Base-by-base conservation (phyloP, 2,888 invertebrate species). In the Zaprionus bogoriensis region DNA sequence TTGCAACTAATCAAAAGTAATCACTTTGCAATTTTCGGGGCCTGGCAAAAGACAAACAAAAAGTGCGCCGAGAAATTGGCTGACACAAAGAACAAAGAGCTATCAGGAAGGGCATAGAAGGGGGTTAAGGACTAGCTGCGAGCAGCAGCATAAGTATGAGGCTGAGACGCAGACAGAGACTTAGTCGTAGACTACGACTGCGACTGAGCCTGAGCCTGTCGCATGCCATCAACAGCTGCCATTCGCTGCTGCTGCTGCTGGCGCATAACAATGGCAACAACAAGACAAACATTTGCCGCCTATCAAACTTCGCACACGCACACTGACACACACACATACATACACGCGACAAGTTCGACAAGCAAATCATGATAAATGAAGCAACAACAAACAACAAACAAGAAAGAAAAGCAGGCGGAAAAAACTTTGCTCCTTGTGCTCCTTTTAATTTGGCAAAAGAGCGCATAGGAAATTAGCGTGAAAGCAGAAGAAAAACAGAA, bases 331-430 rank as follows among this genome's bases (percentile, higher is more conserved):
- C 60, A 55, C 32, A 60, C 51, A 38, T 44, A n/a, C 27, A 48
- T 36, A 41, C 39, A 44, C 28, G 32, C 39, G 63, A 64, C 60
- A 87, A 84, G 69, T 87, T 87, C 78, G 74, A 66, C 88, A 87
- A 87, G 87, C 88, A 83, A 87, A 87, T 87, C 82, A 83, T 83
- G 82, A 83, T 83, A 87, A 87, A 83, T 83, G 82, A 83, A 88
- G 67, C 82, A 68, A 83, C 87, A 87, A 69, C 82, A 74, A 83
- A 74, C 81, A 80, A 38, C 27, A 22, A 52, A 44, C 25, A 12
- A 44, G 50, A 60, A 78, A 59, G 48, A 50, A 64, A 39, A 51
- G 38, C 47, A 41, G 62, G 77, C 32, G 6, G 32, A 63, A 50
- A 63, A 73, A 83, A 78, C 76, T 55, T 86, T 86, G 51, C 72